Percentiles rank a stretch among this genome's conserved stretches.
Evolutionary conservation across 2,888 invertebrate species (phyloP).

Genomic region (Disparrhopalites patrizii): DNA sequence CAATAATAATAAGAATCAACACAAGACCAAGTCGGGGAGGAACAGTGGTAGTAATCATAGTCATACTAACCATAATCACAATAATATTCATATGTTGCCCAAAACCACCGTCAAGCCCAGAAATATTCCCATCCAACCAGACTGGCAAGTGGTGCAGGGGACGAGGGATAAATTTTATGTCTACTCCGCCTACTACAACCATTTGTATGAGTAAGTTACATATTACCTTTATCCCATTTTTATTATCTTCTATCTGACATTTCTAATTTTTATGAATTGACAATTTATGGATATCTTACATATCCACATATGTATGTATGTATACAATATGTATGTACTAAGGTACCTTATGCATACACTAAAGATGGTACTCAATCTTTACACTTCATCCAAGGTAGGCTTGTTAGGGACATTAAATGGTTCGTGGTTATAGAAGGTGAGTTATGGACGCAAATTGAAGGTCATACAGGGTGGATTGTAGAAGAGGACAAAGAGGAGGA

Average conservation of each 20-base stretch:
- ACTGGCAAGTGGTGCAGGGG: slow-evolving; percentile 52
- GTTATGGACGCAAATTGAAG: too few species aligned
- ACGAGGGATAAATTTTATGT: slow-evolving; percentile 70
- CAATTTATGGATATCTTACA: neutral
- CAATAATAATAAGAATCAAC: slow-evolving; percentile 11
- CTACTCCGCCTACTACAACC: slow-evolving; percentile 83
- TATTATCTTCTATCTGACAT: slow-evolving; percentile 31
- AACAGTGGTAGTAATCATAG: neutral
- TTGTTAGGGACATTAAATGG: too few species aligned
- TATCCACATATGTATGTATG: too few species aligned
- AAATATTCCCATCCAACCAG: slow-evolving; percentile 31
- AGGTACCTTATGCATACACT: too few species aligned
- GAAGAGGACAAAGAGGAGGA: neutral
- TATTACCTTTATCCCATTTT: slow-evolving; percentile 7
- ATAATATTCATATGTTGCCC: neutral
- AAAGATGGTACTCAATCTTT: too few species aligned
- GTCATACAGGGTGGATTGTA: neutral
- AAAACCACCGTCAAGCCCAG: slow-evolving; percentile 9
- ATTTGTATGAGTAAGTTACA: slow-evolving; percentile 44
- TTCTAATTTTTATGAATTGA: slow-evolving; percentile 7
- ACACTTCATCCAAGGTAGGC: too few species aligned
- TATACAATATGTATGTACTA: too few species aligned
- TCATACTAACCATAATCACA: neutral
- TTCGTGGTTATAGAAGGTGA: too few species aligned
- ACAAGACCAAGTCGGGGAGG: neutral